These are phyloP conservation scores for Physocephala rufipes DNA, from an alignment of 2,888 invertebrate species.

Conservation along the genomic window DNA sequence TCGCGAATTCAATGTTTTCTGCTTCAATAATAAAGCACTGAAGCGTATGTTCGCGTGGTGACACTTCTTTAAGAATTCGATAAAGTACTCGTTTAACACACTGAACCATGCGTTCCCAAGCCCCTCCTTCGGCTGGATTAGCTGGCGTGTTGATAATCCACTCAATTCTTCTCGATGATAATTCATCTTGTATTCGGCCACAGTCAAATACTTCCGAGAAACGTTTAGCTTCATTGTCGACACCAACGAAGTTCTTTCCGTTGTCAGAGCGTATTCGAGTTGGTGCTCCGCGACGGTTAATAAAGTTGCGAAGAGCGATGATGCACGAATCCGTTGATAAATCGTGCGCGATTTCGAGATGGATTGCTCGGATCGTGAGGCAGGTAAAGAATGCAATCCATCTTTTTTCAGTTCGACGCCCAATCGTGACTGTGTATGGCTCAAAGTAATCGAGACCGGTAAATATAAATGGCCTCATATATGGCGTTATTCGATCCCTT, in stretches of 20 bases:
- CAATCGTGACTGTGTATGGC: slow-evolving; percentile 27
- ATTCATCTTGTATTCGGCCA: neutral
- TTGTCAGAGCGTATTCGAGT: slow-evolving; percentile 42
- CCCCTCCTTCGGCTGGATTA: neutral
- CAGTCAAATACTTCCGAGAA: neutral
- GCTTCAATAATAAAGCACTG: slow-evolving; percentile 1
- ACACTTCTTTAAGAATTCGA: neutral
- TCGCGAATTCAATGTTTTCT: neutral
- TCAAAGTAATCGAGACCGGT: slow-evolving; percentile 43
- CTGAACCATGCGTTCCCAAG: neutral
- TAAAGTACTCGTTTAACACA: neutral
- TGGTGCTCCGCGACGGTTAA: slow-evolving; percentile 37
- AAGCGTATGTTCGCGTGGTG: neutral
- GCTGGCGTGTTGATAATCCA: neutral
- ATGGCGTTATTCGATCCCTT: slow-evolving; percentile 33
- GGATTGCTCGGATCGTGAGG: slow-evolving; percentile 31
- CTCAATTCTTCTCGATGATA: neutral
- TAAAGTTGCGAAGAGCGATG: slow-evolving; percentile 10
- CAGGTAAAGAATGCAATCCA: slow-evolving; percentile 27
- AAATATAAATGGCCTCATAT: slow-evolving; percentile 40
- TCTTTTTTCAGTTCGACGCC: slow-evolving; percentile 15
- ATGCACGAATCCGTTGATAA: slow-evolving; percentile 32
- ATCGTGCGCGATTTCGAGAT: slow-evolving; percentile 33
- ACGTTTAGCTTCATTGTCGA: slow-evolving; percentile 26
- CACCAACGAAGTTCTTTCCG: slow-evolving; percentile 42